Evolutionary conservation across 2,888 invertebrate species (phyloP).

Genomic region (Polylopha cassiicola): DNA sequence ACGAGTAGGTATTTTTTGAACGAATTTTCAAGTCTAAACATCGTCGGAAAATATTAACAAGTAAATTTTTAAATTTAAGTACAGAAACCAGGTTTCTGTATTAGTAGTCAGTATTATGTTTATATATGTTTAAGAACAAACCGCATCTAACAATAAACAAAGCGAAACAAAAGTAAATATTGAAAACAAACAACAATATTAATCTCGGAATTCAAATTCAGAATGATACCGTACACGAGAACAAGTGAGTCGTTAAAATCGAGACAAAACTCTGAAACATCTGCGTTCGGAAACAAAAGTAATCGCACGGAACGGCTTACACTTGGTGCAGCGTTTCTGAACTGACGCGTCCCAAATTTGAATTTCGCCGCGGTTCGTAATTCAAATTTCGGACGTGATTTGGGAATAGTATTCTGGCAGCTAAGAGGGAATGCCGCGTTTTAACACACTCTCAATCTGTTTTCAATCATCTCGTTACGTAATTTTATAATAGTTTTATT

Average conservation of each 20-base stretch:
- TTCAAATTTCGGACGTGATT: slow-evolving; percentile 18
- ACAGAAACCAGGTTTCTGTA: too few relatives aligned
- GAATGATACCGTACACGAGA: slow-evolving; percentile 17
- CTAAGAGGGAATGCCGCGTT: too few relatives aligned
- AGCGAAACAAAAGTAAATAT: background rate
- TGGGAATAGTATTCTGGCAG: slow-evolving; percentile 7
- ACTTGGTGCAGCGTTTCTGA: slow-evolving; percentile 14
- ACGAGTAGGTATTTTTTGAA: too few relatives aligned
- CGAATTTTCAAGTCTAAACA: too few relatives aligned
- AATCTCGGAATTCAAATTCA: slow-evolving; percentile 6
- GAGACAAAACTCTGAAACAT: slow-evolving; percentile 31
- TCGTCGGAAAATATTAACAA: too few relatives aligned
- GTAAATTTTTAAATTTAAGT: too few relatives aligned
- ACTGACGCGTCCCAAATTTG: slow-evolving; percentile 25
- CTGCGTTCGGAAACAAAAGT: slow-evolving; percentile 48
- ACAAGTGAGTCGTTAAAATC: slow-evolving; percentile 20
- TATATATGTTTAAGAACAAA: too few relatives aligned
- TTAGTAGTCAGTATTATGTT: too few relatives aligned
- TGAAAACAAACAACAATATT: background rate
- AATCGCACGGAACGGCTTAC: slow-evolving; percentile 29
- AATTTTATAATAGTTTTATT: too few relatives aligned
- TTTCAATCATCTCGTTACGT: too few relatives aligned
- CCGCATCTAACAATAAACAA: too few relatives aligned
- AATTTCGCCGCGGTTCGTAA: slow-evolving; percentile 16
- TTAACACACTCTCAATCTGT: too few relatives aligned